These are phyloP conservation scores for Octodonta nipae DNA, from an alignment of 2,888 invertebrate species.

Conservation along the genomic window DNA sequence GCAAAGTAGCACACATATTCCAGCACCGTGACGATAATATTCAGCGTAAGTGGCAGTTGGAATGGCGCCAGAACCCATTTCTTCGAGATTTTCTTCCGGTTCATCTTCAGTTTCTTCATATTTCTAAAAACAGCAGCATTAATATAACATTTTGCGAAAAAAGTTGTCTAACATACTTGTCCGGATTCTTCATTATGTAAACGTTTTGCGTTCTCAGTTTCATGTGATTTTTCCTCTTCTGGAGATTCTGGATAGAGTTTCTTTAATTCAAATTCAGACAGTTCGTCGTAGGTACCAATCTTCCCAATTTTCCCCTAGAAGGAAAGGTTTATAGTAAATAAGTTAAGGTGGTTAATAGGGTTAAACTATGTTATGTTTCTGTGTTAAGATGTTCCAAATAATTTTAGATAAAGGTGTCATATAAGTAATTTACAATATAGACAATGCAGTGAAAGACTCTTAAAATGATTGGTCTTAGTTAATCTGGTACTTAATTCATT, in stretches of 20 bases:
- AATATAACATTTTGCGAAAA: background rate
- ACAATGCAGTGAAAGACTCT: no score
- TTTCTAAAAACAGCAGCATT: conserved; percentile 2
- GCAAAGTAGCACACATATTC: conserved; percentile 40
- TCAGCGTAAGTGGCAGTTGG: conserved; percentile 48
- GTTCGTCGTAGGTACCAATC: conserved; percentile 43
- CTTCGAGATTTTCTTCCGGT: conserved; percentile 48
- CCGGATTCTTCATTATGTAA: no score
- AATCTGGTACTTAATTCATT: no score
- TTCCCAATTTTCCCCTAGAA: conserved; percentile 48
- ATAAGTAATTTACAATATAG: no score
- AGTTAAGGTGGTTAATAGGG: background rate
- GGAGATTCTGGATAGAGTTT: conserved; percentile 16
- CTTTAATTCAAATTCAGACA: conserved; percentile 37
- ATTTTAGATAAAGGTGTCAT: no score
- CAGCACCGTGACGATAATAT: conserved; percentile 59
- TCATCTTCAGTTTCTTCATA: conserved; percentile 26
- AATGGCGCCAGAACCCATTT: conserved; percentile 51
- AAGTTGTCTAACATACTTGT: conserved; percentile 19
- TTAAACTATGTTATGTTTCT: no score
- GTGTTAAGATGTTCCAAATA: no score
- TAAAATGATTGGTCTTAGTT: no score
- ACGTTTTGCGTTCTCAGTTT: conserved; percentile 15
- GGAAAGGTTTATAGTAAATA: background rate
- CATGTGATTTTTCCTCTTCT: conserved; percentile 17